Evolutionary conservation across 1,140 invertebrate genomes (phyloP).

Genomic region (Anoplophora glabripennis): DNA sequence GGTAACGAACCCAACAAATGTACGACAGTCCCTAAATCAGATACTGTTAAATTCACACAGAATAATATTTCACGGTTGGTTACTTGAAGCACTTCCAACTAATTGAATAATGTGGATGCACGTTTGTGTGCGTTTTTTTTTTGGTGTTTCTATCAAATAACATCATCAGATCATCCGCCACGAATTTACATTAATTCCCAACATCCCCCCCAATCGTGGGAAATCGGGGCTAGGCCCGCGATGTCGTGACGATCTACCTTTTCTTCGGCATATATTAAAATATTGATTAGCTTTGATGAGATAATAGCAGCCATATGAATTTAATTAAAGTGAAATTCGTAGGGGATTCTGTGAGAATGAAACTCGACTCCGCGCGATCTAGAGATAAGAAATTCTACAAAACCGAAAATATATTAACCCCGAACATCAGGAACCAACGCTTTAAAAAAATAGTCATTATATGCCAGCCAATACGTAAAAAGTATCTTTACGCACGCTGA

Average conservation of each 20-base stretch:
- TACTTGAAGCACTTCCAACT: slow-evolving; percentile 18
- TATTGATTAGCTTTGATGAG: slow-evolving; percentile 30
- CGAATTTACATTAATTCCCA: not conserved
- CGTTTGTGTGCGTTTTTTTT: slow-evolving; percentile 17
- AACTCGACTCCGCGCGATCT: too few species aligned
- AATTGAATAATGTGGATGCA: slow-evolving; percentile 21
- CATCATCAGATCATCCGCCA: not conserved
- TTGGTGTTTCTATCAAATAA: not conserved
- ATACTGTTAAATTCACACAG: slow-evolving; percentile 15
- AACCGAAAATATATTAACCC: too few species aligned
- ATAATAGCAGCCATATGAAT: slow-evolving; percentile 31
- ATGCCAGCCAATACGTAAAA: too few species aligned
- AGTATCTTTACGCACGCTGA: too few species aligned
- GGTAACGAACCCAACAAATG: too few species aligned
- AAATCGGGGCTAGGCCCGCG: not conserved
- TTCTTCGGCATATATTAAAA: slow-evolving; percentile 31
- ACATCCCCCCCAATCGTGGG: slow-evolving; percentile 2
- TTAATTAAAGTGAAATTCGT: slow-evolving; percentile 6
- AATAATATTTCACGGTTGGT: slow-evolving; percentile 24
- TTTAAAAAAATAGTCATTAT: too few species aligned
- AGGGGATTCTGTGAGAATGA: too few species aligned
- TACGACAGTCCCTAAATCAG: slow-evolving; percentile 7
- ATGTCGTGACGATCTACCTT: slow-evolving; percentile 4
- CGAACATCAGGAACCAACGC: too few species aligned
- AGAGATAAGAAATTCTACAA: too few species aligned